Evolutionary conservation across 2,797 vertebrate species (phyloP), one percentile per base, ranked within the genome.

Genomic region (Falco concolor): DNA sequence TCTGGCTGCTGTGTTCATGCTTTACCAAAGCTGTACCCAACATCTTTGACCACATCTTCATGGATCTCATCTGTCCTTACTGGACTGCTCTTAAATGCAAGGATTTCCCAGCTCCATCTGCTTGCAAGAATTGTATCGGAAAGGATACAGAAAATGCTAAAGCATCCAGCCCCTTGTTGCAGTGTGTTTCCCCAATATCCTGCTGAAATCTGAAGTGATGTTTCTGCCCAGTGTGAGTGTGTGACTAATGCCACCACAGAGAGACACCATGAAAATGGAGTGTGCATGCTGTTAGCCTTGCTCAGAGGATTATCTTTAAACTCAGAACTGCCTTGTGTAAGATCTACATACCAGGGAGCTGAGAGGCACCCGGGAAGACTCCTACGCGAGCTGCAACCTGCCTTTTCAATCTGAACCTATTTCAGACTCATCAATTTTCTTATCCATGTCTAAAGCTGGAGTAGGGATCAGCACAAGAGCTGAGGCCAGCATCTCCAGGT

Each of bases 331-430:
- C n/a, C 28, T 65, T 25, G 9, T 27, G 40, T n/a, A 22, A 76
- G 38, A 11, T 17, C 8, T 40, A 1, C 8, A 20, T 13, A n/a
- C 12, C 34, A 50, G 32, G 27, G 20, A 63, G 6, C 22, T 44
- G 13, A 73, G 16, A 75, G 30, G 24, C 23, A 12, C 3, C 27
- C 23, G 34, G n/a, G 49, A n/a, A 49, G 57, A 75, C 42, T n/a
- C 27, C 30, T 73, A 10, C 15, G 9, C 0, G 2, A 61, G 18
- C 19, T 32, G 5, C 20, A 70, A 70, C 4, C 3, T 78, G 42
- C 12, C 9, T 59, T 70, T 84, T 63, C 52, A 56, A 10, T 32
- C 40, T 32, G 23, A 82, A 34, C 4, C 36, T 52, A 5, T 25
- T 74, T 27, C 81, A 90, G 27, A 25, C 20, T 30, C 47, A 34